Evolutionary conservation across 2,888 invertebrate genomes (phyloP), one percentile per base, ranked within the genome.

Genomic region (Eumacrocentrus americanus): DNA sequence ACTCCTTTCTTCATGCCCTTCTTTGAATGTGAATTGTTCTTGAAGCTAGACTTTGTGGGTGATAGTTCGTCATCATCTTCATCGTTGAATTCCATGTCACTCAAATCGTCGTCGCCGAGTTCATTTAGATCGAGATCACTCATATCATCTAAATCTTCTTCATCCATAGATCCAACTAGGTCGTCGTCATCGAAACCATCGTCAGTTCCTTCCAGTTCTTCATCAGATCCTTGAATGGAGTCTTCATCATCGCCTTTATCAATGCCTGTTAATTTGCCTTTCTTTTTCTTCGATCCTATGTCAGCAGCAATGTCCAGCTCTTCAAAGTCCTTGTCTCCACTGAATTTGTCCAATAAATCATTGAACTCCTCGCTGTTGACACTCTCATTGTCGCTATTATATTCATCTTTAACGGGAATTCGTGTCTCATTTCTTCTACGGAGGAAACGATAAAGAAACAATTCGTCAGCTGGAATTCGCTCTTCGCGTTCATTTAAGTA

Each of bases 381-480:
- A 69, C 77, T 81, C 18, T 75, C 75, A 52, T 71, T 67, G 66
- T 85, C 84, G 54, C 84, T 84, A 52, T 81, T 80, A n/a, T n/a
- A n/a, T 35, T 84, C 82, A 48, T 72, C 55, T 42, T 70, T 68
- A 6, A 58, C 22, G 29, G 14, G 9, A 2, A 35, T 16, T 22
- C 58, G 68, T 2, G 53, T 29, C 40, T 71, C 67, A 18, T 67
- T 72, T 22, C 62, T 73, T 46, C 65, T 69, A 12, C 69, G 71
- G 25, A 78, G 60, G 60, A 81, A 91, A 85, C 86, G 87, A 74
- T 93, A 91, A 68, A 95, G 84, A 79, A 92, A 96, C 62, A 86
- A 84, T 80, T 98, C 98, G 72, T 98, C 98, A 0, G 92, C 92
- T 0, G 97, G 97, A 71, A 98, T 91, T 64, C 87, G 88, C 44